phyloP scores from a whole-genome alignment of 2,797 vertebrate species.

The Megalops cyprinoides region DNA sequence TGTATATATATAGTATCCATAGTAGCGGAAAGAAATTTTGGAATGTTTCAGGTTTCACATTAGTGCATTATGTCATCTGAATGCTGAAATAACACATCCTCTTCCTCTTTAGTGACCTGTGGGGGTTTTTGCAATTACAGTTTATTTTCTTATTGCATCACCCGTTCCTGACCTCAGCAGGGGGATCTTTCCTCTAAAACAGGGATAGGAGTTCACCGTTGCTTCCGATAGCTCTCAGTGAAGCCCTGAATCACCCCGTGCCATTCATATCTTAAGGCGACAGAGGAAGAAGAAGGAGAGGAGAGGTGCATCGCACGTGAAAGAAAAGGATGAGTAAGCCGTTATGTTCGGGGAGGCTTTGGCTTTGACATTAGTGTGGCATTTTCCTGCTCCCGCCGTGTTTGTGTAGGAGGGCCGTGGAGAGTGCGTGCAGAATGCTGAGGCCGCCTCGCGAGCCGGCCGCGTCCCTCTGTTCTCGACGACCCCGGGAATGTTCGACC shows the following conservation, averaged over 20 bases:
- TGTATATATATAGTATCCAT: neutral
- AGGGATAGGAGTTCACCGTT: too few species aligned
- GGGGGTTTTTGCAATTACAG: neutral
- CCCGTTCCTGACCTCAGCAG: slow-evolving; percentile 56
- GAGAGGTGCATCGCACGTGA: too few species aligned
- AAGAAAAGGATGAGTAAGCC: too few species aligned
- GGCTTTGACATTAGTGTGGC: neutral
- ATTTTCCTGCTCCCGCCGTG: neutral
- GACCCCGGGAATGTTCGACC: neutral
- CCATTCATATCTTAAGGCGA: too few species aligned
- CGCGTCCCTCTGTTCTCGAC: too few species aligned
- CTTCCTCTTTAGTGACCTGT: slow-evolving; percentile 52
- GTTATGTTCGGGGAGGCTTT: too few species aligned
- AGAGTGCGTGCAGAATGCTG: neutral
- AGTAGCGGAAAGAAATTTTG: neutral
- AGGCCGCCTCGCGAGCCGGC: neutral
- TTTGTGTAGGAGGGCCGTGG: neutral
- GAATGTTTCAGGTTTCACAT: too few species aligned
- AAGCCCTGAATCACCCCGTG: too few species aligned
- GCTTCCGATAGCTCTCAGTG: too few species aligned
- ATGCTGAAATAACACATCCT: slow-evolving; percentile 11
- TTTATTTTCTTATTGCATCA: slow-evolving; percentile 55
- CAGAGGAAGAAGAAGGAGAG: too few species aligned
- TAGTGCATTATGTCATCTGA: neutral
- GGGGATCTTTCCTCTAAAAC: neutral